Percentiles rank a stretch among this genome's conserved stretches.
Conservation (phyloP, 2,888 invertebrate species). For the Nomada lathburiana region DNA sequence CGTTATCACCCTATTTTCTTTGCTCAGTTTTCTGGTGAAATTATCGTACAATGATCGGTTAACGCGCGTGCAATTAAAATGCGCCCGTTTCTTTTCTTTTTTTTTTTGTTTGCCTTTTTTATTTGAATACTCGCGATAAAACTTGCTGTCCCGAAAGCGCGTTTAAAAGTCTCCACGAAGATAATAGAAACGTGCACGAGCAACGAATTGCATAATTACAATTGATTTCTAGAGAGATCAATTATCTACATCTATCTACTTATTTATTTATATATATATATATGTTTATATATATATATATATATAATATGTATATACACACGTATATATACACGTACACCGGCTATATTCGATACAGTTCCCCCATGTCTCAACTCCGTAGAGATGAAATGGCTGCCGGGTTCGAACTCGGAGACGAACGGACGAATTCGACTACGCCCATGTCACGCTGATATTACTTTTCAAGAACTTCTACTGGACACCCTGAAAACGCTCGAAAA, state of each 20-base stretch:
- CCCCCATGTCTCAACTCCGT: background rate
- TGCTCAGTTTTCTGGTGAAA: background rate
- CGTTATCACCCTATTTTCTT: too few relatives aligned
- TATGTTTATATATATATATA: slow-evolving; percentile 44
- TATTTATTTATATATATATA: slow-evolving; percentile 24
- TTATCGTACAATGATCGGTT: background rate
- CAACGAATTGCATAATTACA: slow-evolving; percentile 44
- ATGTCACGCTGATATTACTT: background rate
- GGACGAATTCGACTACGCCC: slow-evolving; percentile 7
- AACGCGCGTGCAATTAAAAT: background rate
- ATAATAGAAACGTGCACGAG: slow-evolving; percentile 44
- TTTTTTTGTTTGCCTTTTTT: background rate
- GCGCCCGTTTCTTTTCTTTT: too few relatives aligned
- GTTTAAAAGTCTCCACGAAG: slow-evolving; percentile 18
- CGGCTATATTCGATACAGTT: slow-evolving; percentile 24
- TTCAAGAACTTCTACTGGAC: background rate
- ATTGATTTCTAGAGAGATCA: slow-evolving; percentile 53
- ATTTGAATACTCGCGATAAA: background rate
- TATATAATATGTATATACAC: slow-evolving; percentile 46
- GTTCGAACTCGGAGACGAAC: slow-evolving; percentile 33
- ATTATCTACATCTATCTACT: slow-evolving; percentile 34
- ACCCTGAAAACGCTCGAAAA: slow-evolving; percentile 7
- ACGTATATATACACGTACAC: slow-evolving; percentile 47
- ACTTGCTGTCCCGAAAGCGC: background rate
- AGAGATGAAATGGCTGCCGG: slow-evolving; percentile 53